Evolutionary conservation across 2,797 vertebrate species (phyloP), one percentile per base, ranked within the genome.

Genomic region (Sarcophilus harrisii): DNA sequence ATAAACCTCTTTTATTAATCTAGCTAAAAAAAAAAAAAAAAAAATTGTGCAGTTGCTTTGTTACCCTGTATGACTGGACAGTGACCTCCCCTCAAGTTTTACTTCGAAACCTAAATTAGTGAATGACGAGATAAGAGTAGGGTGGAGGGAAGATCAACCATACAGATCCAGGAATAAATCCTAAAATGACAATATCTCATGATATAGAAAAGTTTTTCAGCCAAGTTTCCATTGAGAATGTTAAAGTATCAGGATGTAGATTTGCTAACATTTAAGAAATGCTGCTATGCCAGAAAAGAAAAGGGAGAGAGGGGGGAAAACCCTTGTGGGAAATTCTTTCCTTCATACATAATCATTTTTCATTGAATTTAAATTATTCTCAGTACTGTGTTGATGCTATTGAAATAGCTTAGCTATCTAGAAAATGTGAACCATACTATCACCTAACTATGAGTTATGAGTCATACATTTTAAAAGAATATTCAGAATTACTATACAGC

Each of bases 281-380:
- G 92, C 94, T 93, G 97, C 93, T 92, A 97, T 81, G 89, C 91
- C 90, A 97, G 96, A 94, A 97, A 96, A 58, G 62, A 90, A 91
- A 24, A 55, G 90, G 45, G 91, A 55, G 60, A 87, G 52, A 6
- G 52, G 92, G 92, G 45, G 29, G n/a, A 32, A 58, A 96, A 97
- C n/a, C 93, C 93, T 96, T 96, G 91, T 97, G 96, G 97, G 97
- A 98, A 98, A 98, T 98, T 98, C 97, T 96, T 98, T 98, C 97
- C 98, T 96, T 98, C 91, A 49, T 95, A 96, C 97, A 92, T 98
- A 98, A 98, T 98, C 97, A 96, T 97, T 97, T 98, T 97, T 97
- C 97, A 94, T 97, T 98, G 97, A 96, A 97, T 97, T 98, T 94
- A 98, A 98, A 95, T 98, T 97, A 95, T 91, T 95, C 16, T 94